Conservation (phyloP, 2,797 vertebrate genomes). For the Muraenolepis orangiensis region DNA sequence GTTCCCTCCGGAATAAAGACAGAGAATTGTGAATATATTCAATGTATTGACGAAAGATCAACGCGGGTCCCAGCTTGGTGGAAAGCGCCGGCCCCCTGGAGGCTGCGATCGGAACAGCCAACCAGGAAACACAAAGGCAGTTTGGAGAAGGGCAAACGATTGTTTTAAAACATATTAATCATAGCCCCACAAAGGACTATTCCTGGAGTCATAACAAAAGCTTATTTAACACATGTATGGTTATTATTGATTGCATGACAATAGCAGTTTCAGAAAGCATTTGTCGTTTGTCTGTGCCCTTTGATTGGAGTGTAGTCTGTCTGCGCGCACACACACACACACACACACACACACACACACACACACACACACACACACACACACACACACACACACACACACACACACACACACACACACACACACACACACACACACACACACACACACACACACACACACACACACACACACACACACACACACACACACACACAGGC, state of each 20-base stretch:
- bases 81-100: too few species aligned
- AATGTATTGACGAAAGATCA: too few species aligned
- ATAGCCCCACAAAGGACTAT: neutral
- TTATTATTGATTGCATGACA: too few species aligned
- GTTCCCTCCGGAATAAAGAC: too few species aligned
- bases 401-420: slow-evolving; percentile 11
- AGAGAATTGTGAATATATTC: neutral
- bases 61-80: too few species aligned
- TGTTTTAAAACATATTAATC: neutral
- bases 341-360: slow-evolving; percentile 13
- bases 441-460: slow-evolving; percentile 13
- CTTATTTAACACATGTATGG: too few species aligned
- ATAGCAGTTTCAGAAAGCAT: too few species aligned
- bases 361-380: slow-evolving; percentile 9
- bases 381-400: slow-evolving; percentile 20
- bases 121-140: neutral
- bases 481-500: slow-evolving; percentile 13
- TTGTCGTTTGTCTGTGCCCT: too few species aligned
- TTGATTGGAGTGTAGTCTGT: too few species aligned
- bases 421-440: slow-evolving; percentile 14
- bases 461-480: slow-evolving; percentile 16
- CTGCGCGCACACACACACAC: slow-evolving; percentile 12
- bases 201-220: too few species aligned
- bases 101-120: neutral
- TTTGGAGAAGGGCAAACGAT: neutral